Percentiles rank a stretch among this genome's conserved stretches.
Evolutionary conservation across 2,888 invertebrate genomes (phyloP).

Genomic region (Drosophila meridiana): DNA sequence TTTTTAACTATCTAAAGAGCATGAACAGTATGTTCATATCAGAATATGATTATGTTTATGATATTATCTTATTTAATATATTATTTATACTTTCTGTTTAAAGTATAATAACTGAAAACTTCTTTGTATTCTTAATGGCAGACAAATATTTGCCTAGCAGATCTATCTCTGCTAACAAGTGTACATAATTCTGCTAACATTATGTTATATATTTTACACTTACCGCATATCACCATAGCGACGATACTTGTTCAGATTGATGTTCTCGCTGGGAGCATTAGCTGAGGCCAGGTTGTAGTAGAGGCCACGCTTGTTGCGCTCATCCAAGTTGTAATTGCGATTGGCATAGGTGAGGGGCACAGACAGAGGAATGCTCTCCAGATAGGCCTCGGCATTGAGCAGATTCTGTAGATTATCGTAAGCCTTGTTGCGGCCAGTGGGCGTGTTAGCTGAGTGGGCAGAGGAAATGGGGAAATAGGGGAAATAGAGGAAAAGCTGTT

Average conservation of each 20-base stretch:
- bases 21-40: too few relatives aligned
- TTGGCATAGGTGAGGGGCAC: slow-evolving; percentile 81
- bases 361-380: slow-evolving; percentile 83
- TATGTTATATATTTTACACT: slow-evolving; percentile 22
- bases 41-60: too few relatives aligned
- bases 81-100: too few relatives aligned
- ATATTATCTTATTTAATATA: too few relatives aligned
- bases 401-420: slow-evolving; percentile 84
- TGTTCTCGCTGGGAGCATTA: slow-evolving; percentile 47
- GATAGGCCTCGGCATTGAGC: slow-evolving; percentile 83
- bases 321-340: slow-evolving; percentile 81
- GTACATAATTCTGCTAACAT: neutral
- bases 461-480: neutral
- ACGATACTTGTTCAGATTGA: slow-evolving; percentile 77
- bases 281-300: slow-evolving; percentile 62
- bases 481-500: neutral
- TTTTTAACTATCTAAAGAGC: too few relatives aligned
- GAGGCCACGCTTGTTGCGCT: slow-evolving; percentile 83
- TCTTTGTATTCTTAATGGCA: too few relatives aligned
- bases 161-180: neutral
- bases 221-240: slow-evolving; percentile 83
- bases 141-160: too few relatives aligned
- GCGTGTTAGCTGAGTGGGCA: slow-evolving; percentile 28
- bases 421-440: slow-evolving; percentile 78
- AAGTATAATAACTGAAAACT: too few relatives aligned